Conservation (phyloP, 30 jellyfish, hydroid and myxozoan species). For the Aurelia sp. region DNA sequence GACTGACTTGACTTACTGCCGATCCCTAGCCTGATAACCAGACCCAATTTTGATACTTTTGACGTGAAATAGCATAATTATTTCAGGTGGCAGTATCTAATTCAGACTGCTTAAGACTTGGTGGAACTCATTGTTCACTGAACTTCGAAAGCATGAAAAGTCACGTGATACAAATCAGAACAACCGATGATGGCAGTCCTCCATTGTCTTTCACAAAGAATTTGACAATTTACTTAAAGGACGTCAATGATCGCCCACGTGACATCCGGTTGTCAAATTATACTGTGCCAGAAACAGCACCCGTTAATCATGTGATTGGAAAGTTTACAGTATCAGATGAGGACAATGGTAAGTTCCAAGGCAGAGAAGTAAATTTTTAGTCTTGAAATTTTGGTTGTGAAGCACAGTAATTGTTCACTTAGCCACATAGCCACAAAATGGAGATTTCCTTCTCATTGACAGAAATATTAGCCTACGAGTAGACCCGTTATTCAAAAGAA, state of each 20-base stretch:
- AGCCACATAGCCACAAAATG: no score
- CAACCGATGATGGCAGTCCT: constrained; percentile 85
- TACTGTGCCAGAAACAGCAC: constrained; percentile 70
- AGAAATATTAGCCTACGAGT: no score
- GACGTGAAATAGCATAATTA: no score
- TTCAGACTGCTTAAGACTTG: constrained; percentile 60
- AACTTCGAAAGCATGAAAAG: constrained; percentile 56
- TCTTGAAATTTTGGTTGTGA: no score
- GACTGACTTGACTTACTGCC: no score
- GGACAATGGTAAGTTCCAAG: constrained; percentile 33
- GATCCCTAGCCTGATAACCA: no score
- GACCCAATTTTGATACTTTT: no score
- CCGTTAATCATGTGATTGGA: constrained; percentile 74
- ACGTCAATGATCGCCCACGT: constrained; percentile 88
- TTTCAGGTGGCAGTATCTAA: constrained; percentile 76
- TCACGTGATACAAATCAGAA: constrained; percentile 34
- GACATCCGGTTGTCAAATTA: constrained; percentile 65
- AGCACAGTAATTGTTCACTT: no score
- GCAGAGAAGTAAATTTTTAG: no score
- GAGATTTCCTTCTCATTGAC: no score
- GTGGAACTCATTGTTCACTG: constrained; percentile 60
- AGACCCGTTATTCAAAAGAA: no score
- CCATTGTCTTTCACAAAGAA: constrained; percentile 63
- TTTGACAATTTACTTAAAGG: constrained; percentile 52
- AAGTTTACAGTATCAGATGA: constrained; percentile 76